Conservation (phyloP, 1,140 invertebrate species). For the Melitaea cinxia region DNA sequence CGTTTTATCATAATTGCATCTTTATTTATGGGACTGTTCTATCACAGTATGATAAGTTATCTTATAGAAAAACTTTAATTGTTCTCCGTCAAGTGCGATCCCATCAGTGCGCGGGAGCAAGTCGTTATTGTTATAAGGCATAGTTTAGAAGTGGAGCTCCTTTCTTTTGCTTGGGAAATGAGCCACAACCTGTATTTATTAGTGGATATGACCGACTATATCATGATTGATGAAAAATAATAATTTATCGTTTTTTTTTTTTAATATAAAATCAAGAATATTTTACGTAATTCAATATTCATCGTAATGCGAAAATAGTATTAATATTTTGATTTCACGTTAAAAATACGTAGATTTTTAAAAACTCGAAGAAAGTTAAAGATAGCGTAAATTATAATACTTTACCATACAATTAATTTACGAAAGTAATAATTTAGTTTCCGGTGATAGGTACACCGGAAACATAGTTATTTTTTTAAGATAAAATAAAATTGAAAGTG, state of each 20-base stretch:
- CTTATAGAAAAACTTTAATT: slow-evolving; percentile 51
- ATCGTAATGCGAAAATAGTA: too few species aligned
- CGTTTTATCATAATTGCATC: slow-evolving; percentile 32
- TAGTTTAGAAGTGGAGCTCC: slow-evolving; percentile 61
- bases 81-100: slow-evolving; percentile 45
- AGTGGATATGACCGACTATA: slow-evolving; percentile 1
- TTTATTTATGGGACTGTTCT: slow-evolving; percentile 17
- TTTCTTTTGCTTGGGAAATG: slow-evolving; percentile 74
- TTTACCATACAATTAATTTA: not conserved
- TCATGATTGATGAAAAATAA: too few species aligned
- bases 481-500: slow-evolving; percentile 9
- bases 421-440: not conserved
- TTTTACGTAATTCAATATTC: too few species aligned
- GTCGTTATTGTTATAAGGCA: slow-evolving; percentile 59
- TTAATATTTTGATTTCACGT: too few species aligned
- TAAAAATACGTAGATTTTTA: too few species aligned
- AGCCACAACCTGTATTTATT: slow-evolving; percentile 40
- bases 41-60: slow-evolving; percentile 24
- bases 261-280: too few species aligned
- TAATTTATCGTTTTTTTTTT: too few species aligned
- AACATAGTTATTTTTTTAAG: not conserved
- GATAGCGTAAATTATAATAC: too few species aligned
- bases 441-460: too few species aligned
- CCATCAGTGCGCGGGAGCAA: slow-evolving; percentile 43
- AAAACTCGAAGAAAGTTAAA: too few species aligned